A percentile compares a stretch with the other conserved stretches of the same genome.
phyloP scores from a whole-genome alignment of 1,140 invertebrate species.

The Drosophila cardini region DNA sequence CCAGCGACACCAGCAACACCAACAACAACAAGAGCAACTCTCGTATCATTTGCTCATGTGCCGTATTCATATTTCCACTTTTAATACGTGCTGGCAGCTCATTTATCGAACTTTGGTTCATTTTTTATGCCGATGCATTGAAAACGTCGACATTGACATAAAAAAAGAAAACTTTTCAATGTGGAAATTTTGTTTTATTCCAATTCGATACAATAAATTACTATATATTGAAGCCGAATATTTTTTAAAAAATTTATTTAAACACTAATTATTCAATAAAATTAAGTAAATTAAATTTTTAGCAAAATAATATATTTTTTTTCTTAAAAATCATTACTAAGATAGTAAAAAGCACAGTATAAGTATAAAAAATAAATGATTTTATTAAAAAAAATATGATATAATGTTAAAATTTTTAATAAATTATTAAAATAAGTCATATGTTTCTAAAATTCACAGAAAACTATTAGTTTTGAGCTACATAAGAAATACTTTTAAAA shows the following conservation, averaged over 20 bases:
- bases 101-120: slow-evolving; percentile 16
- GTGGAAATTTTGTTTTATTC: neutral
- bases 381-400: too few relatives aligned
- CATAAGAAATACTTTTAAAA: too few relatives aligned
- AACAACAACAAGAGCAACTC: neutral
- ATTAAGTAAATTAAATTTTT: too few relatives aligned
- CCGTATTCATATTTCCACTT: slow-evolving; percentile 26
- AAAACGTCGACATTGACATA: slow-evolving; percentile 11
- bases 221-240: too few relatives aligned
- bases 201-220: neutral
- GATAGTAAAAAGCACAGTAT: too few relatives aligned
- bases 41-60: slow-evolving; percentile 23
- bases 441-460: too few relatives aligned
- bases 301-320: too few relatives aligned
- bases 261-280: neutral
- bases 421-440: too few relatives aligned
- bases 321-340: too few relatives aligned
- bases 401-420: too few relatives aligned
- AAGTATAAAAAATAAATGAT: too few relatives aligned
- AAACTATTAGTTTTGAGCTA: too few relatives aligned
- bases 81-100: slow-evolving; percentile 42
- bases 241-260: neutral
- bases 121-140: slow-evolving; percentile 1
- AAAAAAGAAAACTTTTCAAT: slow-evolving; percentile 4
- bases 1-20: neutral